A percentile compares a stretch with the other conserved stretches of the same genome.
phyloP scores from a whole-genome alignment of 2,113 vertebrate species.

The Thunnus thynnus region DNA sequence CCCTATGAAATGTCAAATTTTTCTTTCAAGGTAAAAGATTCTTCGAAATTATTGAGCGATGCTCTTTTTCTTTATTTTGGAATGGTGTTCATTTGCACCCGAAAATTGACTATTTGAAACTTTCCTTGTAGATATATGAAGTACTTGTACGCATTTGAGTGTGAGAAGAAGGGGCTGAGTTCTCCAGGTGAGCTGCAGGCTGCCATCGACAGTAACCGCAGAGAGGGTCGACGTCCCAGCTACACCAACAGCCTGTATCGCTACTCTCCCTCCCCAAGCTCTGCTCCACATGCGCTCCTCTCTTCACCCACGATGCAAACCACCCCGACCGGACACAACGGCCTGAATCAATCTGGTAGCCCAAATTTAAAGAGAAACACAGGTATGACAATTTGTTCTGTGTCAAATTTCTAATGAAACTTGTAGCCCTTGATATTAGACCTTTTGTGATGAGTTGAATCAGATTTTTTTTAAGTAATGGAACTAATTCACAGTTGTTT shows the following conservation, averaged over 20 bases:
- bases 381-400: constrained; percentile 55
- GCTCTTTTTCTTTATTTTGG: too few species aligned
- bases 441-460: too few species aligned
- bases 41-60: too few species aligned
- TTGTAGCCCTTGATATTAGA: neutral
- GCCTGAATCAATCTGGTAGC: constrained; percentile 85
- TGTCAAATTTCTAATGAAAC: neutral
- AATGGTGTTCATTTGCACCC: too few species aligned
- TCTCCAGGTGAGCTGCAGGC: constrained; percentile 96
- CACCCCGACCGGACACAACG: constrained; percentile 80
- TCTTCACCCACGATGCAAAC: constrained; percentile 89
- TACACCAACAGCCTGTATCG: constrained; percentile 94
- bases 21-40: too few species aligned
- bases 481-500: neutral
- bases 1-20: too few species aligned
- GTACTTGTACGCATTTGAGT: constrained; percentile 97
- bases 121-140: constrained; percentile 90
- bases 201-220: constrained; percentile 95
- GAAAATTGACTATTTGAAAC: neutral
- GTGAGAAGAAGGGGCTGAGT: constrained; percentile 96
- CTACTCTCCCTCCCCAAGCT: constrained; percentile 85
- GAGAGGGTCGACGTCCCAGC: constrained; percentile 95
- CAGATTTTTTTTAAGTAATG: too few species aligned
- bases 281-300: constrained; percentile 76
- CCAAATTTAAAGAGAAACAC: constrained; percentile 88